phyloP scores from a whole-genome alignment of 2,888 invertebrate genomes.

The Ornithoptera priamus region DNA sequence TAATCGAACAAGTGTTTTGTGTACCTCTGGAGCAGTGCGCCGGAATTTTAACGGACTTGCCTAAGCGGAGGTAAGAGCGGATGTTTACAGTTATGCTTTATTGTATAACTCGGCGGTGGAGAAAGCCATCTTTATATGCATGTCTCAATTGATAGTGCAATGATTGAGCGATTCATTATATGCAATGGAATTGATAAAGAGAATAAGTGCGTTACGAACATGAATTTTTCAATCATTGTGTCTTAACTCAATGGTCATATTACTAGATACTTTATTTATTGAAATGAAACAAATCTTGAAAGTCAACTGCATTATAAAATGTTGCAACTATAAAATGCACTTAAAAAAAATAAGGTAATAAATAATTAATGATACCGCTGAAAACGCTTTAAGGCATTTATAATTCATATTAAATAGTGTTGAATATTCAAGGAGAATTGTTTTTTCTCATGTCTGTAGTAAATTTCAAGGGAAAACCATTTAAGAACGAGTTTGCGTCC shows the following conservation, averaged over 20 bases:
- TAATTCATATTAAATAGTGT: constrained; percentile 42
- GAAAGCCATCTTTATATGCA: constrained; percentile 46
- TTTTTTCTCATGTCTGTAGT: constrained; percentile 43
- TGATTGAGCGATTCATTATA: constrained; percentile 7
- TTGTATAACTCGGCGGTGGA: constrained; percentile 65
- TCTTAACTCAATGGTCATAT: background rate
- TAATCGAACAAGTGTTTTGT: constrained; percentile 73
- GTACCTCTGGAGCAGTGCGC: constrained; percentile 69
- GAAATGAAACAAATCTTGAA: background rate
- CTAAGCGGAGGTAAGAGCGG: constrained; percentile 74
- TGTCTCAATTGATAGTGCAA: constrained; percentile 43
- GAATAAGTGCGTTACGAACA: background rate
- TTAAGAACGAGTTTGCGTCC: constrained; percentile 56
- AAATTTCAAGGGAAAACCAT: constrained; percentile 62
- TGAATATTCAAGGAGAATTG: constrained; percentile 56
- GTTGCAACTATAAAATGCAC: too few species aligned
- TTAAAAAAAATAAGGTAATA: constrained; percentile 37
- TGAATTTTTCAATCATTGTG: background rate
- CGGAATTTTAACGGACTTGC: constrained; percentile 78
- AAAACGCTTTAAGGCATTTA: constrained; percentile 39
- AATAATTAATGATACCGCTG: constrained; percentile 31
- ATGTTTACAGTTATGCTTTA: constrained; percentile 75
- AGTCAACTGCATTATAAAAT: constrained; percentile 13
- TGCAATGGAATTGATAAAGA: constrained; percentile 1
- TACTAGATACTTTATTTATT: background rate